phyloP scores from a whole-genome alignment of 2,888 invertebrate genomes.

The Mythimna pallens region DNA sequence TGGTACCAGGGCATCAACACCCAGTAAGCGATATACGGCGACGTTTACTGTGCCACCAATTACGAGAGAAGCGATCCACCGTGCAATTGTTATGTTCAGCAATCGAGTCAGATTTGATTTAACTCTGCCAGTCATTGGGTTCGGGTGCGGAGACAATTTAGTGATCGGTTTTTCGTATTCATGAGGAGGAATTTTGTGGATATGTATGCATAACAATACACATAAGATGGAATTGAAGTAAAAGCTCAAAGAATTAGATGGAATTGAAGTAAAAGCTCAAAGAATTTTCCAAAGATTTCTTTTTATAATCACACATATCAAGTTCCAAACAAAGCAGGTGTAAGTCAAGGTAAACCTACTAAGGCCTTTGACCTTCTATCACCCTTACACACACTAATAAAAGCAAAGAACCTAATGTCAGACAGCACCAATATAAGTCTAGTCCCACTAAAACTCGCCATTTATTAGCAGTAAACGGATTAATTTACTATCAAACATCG shows the following conservation, averaged over 20 bases:
- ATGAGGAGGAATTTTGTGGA: neutral
- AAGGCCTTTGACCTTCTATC: constrained; percentile 19
- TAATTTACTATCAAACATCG: constrained; percentile 44
- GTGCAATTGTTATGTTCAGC: constrained; percentile 54
- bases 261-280: neutral
- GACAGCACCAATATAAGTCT: constrained; percentile 22
- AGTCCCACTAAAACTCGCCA: constrained; percentile 20
- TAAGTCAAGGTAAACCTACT: neutral
- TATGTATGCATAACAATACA: neutral
- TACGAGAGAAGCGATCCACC: constrained; percentile 39
- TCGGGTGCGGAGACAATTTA: constrained; percentile 7
- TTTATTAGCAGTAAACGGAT: constrained; percentile 45
- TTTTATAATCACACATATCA: neutral
- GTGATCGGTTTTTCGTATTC: neutral
- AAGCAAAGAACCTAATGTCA: constrained; percentile 10
- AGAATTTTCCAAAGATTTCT: neutral
- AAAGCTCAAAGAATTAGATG: neutral
- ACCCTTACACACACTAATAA: neutral
- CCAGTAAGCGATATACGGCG: constrained; percentile 54
- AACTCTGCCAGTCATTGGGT: constrained; percentile 24
- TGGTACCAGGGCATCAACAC: constrained; percentile 46
- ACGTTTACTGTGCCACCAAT: constrained; percentile 55
- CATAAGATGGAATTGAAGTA: neutral
- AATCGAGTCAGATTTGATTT: constrained; percentile 46
- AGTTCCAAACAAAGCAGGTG: neutral